Evolutionary conservation across 1,140 invertebrate species (phyloP), one percentile per base, ranked within the genome.

Genomic region (Hesperophylax magnus): DNA sequence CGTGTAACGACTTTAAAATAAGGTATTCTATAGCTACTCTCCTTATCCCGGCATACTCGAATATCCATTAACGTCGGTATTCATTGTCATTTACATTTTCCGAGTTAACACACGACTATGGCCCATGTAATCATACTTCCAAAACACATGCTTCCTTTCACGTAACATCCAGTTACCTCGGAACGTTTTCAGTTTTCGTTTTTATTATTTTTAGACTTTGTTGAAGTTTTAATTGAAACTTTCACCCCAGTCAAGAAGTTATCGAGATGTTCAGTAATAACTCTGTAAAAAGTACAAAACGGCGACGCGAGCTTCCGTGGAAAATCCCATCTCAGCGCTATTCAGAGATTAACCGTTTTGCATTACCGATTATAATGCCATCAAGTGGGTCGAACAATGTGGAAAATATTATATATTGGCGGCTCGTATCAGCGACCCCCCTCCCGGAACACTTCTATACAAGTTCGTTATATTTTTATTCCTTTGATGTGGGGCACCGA

Each of bases 81-180:
- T 39, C 39, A 69, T 78, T 78, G 77, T 78, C 77, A 78, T 78
- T 76, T 78, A 78, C 69, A 47, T 72, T 72, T 72, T 54, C 63
- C 56, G 20, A 58, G 39, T 47, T 47, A 47, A 47, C 39, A 47
- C 39, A 14, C 39, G 39, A 11, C 14, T 47, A 47, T 47, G 39
- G 3, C 39, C 39, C 39, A 47, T 47, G 39, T 47, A 47, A 47
- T 47, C 39, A 39, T 14, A 14, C 39, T 47, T 8, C 39, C 39
- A 14, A 47, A 47, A 47, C 39, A 47, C 39, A 14, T 3, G 39
- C 39, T 47, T 47, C 39, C 9, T 47, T 47, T 47, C 39, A 47
- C 1, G 14, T 47, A 47, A 47, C 39, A 47, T 47, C 39, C 11
- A 58, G n/a, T 22, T 58, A 22, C 18, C n/a, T 58, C n/a, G 20